These are phyloP conservation scores for Charina bottae DNA, from an alignment of 2,113 vertebrate genomes.

Conservation along the genomic window DNA sequence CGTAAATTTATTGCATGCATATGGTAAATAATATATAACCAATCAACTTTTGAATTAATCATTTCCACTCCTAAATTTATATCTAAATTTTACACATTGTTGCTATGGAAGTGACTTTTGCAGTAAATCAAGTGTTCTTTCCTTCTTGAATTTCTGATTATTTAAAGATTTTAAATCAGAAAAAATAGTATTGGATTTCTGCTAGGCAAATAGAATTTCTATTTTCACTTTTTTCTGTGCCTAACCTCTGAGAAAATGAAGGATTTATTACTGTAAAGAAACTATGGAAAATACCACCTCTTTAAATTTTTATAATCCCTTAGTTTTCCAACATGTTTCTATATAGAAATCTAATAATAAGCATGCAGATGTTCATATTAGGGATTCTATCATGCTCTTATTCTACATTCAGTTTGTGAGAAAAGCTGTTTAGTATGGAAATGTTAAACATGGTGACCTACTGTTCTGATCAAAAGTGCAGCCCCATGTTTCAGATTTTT, in stretches of 20 bases:
- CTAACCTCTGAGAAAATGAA: background rate
- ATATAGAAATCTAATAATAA: conserved; percentile 3
- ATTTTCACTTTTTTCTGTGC: background rate
- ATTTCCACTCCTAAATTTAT: conserved; percentile 8
- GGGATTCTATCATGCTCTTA: conserved; percentile 38
- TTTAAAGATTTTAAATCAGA: conserved; percentile 10
- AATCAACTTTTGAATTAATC: conserved; percentile 22
- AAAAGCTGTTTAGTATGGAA: background rate
- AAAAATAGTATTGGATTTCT: background rate
- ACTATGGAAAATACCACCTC: background rate
- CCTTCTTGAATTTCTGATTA: conserved; percentile 19
- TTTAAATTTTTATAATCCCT: background rate
- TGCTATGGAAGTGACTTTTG: conserved; percentile 15
- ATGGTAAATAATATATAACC: conserved; percentile 13
- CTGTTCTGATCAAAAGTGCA: background rate
- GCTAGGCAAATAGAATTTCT: background rate
- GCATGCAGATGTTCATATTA: conserved; percentile 7
- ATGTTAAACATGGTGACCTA: background rate
- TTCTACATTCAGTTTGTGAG: conserved; percentile 41
- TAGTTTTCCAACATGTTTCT: conserved; percentile 8
- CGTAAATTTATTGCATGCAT: conserved; percentile 14
- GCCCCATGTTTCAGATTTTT: background rate
- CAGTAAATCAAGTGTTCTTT: background rate
- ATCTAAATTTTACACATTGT: background rate
- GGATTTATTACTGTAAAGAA: background rate